Evolutionary conservation across 2,113 vertebrate genomes (phyloP), one percentile per base, ranked within the genome.

Genomic region (Megalops atlanticus): DNA sequence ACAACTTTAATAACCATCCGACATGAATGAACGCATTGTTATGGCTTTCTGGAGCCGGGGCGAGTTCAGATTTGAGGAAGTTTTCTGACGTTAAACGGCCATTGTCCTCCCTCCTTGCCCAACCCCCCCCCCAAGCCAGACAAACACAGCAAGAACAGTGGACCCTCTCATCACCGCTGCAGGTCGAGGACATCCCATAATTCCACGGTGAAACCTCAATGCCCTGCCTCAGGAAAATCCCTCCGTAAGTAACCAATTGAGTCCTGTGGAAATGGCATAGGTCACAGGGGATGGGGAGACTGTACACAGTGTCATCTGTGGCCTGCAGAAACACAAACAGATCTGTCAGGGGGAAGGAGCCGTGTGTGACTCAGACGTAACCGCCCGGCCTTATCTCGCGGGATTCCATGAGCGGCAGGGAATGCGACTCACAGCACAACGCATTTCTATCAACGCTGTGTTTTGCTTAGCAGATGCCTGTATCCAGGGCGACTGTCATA

Each of bases 201-300:
- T 72, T 6, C 43, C 43, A 72, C 16, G 15, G 15, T 5, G 16
- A 41, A 49, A 35, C 35, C 2, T 68, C 78, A 16, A 16, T 12
- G 5, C 27, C 27, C 77, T 47, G 77, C 38, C 64, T 47, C 35
- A 40, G 31, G 64, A 41, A 71, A 79, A 68, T 45, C 77, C 64
- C 73, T 75, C 77, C 64, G 68, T 68, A 68, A 68, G 54, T 35
- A 35, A 64, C 11, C 58, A 54, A 78, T 41, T 78, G 36, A 68
- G 40, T 8, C 76, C 24, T n/a, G 27, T 78, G 64, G 12, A 78
- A 78, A 47, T 41, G 58, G 58, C n/a, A 54, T 2, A 35, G 64
- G 77, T 71, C 41, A 70, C 16, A 70, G 58, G 4, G 58, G 58
- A 31, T 8, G 64, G 64, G n/a, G 6, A 2, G 11, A 27, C 18